Evolutionary conservation across 2,113 vertebrate species (phyloP), one percentile per base, ranked within the genome.

Genomic region (Pseudorasbora parva): DNA sequence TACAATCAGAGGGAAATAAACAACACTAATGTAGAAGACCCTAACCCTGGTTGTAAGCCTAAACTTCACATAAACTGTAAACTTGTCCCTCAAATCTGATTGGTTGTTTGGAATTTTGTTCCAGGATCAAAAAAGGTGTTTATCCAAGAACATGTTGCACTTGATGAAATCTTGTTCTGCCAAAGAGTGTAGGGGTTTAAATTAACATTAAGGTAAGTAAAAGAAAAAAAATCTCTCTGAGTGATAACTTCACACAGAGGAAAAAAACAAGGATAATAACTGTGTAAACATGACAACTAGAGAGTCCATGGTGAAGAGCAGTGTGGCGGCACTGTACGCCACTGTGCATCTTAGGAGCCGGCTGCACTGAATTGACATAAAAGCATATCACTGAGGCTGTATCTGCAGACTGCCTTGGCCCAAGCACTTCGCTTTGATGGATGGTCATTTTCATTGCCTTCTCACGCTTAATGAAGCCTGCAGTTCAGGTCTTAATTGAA

Each of bases 401-500:
- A 57, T 72, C 59, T 64, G 17, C 59, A 56, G 73, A 68, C 57
- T n/a, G 43, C 59, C 54, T 62, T 47, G 73, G 75, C 88, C 82
- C 83, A 81, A 17, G 84, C 87, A 84, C 86, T 92, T 88, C 86
- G 82, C 83, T 83, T 89, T 92, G 91, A 93, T 93, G 87, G 91
- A 93, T 93, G 90, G 88, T 91, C 89, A 93, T 92, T 93, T 93
- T 92, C 91, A 92, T 92, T 76, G 89, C 91, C 90, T 91, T 87
- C 87, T 91, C 87, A 89, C 81, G 91, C 89, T 92, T 92, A 93
- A 93, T 93, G 92, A 93, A 93, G 90, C 92, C 87, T 90, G 87
- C 89, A 90, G 73, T 93, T 90, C 86, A 90, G 87, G 88, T 90
- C 92, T 92, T 94, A 93, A 94, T 93, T 94, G 91, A 94, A 94